phyloP scores from a whole-genome alignment of 2,888 invertebrate genomes.

The Cerceris rybyensis region DNA sequence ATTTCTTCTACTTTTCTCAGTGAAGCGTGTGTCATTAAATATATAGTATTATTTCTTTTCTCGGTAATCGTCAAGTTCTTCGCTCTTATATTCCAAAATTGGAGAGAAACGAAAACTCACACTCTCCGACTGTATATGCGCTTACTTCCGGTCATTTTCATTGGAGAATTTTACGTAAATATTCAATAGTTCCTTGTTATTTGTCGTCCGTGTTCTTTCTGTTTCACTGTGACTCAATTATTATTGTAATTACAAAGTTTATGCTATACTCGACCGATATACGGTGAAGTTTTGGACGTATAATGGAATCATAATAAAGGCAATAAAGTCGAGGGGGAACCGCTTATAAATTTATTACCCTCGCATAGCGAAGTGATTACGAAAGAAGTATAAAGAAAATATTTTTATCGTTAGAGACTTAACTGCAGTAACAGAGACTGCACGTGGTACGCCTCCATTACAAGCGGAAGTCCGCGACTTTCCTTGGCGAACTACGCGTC shows the following conservation, averaged over 20 bases:
- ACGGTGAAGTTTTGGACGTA: constrained; percentile 1
- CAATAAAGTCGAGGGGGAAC: constrained; percentile 1
- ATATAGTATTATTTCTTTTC: constrained; percentile 5
- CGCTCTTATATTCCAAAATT: not conserved
- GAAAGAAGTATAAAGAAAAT: constrained; percentile 36
- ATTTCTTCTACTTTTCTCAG: not conserved
- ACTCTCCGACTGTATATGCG: not conserved
- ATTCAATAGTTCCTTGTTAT: not conserved
- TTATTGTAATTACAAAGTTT: not conserved
- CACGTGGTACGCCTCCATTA: constrained; percentile 40
- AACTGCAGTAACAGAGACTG: constrained; percentile 45
- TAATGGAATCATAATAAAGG: not conserved
- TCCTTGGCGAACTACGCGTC: constrained; percentile 21
- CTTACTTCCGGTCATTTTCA: not conserved
- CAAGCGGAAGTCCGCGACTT: constrained; percentile 34
- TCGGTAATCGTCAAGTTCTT: not conserved
- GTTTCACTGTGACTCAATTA: not conserved
- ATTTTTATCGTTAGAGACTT: constrained; percentile 28
- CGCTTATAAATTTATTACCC: constrained; percentile 26
- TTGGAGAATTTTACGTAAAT: not conserved
- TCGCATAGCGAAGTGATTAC: constrained; percentile 9
- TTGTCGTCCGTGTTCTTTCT: not conserved
- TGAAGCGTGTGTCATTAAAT: not conserved
- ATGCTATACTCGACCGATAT: not conserved
- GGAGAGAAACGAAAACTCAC: not conserved